phyloP scores from a whole-genome alignment of 2,888 invertebrate genomes.

The Catonia carolina region DNA sequence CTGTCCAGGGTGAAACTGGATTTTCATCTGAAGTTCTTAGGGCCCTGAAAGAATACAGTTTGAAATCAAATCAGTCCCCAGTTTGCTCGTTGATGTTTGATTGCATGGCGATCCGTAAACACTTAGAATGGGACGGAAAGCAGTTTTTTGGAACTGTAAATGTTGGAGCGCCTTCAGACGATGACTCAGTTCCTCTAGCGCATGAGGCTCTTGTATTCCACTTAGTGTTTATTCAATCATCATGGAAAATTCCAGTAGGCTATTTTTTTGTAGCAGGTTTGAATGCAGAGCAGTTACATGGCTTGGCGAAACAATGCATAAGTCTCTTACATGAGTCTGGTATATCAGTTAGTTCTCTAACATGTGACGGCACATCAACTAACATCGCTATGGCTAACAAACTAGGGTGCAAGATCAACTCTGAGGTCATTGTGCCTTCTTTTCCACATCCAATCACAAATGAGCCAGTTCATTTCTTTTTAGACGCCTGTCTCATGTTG shows the following conservation, averaged over 20 bases:
- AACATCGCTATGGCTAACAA: no score
- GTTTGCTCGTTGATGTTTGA: conserved; percentile 20
- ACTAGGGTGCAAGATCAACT: no score
- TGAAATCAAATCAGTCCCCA: not conserved
- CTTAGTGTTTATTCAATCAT: no score
- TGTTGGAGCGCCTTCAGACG: no score
- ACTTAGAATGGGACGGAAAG: conserved; percentile 3
- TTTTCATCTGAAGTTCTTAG: conserved; percentile 30
- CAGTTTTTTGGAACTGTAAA: no score
- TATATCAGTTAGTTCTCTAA: not conserved
- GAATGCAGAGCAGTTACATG: conserved; percentile 8
- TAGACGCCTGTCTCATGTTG: conserved; percentile 30
- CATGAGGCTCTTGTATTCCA: conserved; percentile 21
- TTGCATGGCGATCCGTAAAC: conserved; percentile 20
- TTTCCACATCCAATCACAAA: no score
- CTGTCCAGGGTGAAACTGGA: conserved; percentile 36
- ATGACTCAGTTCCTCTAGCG: conserved; percentile 12
- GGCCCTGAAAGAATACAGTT: conserved; percentile 14
- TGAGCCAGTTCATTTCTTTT: conserved; percentile 27
- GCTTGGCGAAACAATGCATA: conserved; percentile 12
- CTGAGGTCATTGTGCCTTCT: no score
- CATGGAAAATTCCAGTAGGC: conserved; percentile 18
- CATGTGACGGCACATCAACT: no score
- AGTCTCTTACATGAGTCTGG: not conserved
- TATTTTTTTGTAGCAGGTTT: conserved; percentile 13